Base-by-base conservation (phyloP, 2,888 invertebrate genomes). In the Asteroscopus sphinx region DNA sequence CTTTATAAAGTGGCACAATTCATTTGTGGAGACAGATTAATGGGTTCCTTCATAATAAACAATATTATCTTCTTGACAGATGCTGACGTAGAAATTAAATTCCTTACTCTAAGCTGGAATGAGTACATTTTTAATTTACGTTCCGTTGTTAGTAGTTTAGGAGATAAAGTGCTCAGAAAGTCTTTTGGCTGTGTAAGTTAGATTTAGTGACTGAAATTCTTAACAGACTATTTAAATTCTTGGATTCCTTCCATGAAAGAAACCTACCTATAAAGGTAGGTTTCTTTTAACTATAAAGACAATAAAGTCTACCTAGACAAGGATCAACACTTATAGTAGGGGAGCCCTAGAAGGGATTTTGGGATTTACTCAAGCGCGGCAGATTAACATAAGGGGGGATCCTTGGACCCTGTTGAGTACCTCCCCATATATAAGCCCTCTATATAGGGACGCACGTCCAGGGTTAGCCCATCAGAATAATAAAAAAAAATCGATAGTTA, bases 1-100 rank as follows among this genome's bases (percentile, higher is more conserved):
- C 82, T 80, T 85, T 85, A 89, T 87, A 84, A 87, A 89, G 82
- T 80, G 83, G 70, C 76, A 79, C 82, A 80, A 83, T 86, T 85
- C 79, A 82, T 86, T 81, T 70, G 65, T 73, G 73, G 77, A 80
- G 79, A 78, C 73, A 79, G 83, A 87, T 83, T 81, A 82, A 88
- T 86, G 72, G 68, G 57, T 61, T 58, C 74, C 73, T 81, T 81
- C 79, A 80, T 83, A 79, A 84, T 83, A 80, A 85, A 84, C 80
- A 83, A 84, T 83, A 81, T 82, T 79, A 55, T 41, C 39, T 66
- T 65, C 78, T 70, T 71, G 75, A 74, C 75, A 76, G 74, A 79
- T 66, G 70, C 60, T 58, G 51, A 65, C 65, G 56, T 48, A 57
- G 42, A 59, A 57, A 72, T 75, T 77, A 68, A 73, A 73, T 67